Conservation (phyloP, 2,797 vertebrate species). For the Cossypha niveicapilla region DNA sequence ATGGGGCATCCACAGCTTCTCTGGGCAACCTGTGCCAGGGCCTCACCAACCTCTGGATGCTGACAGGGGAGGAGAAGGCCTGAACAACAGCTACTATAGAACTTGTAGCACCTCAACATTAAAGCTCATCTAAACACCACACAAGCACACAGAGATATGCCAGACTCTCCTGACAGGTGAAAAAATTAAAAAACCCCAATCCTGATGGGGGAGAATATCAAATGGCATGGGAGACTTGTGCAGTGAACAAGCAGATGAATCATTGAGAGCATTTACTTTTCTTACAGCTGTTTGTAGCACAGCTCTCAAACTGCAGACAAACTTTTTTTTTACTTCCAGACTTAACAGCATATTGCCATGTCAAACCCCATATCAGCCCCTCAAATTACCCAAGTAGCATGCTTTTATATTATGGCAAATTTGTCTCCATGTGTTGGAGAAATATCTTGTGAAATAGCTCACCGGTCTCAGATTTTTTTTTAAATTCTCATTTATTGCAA, state of each 20-base stretch:
- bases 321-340: neutral
- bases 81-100: neutral
- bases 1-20: neutral
- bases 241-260: neutral
- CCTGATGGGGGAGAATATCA: neutral
- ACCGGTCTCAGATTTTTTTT: neutral
- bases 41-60: neutral
- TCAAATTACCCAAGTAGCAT: neutral
- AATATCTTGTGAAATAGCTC: neutral
- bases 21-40: neutral
- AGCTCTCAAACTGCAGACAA: neutral
- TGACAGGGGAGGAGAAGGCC: neutral
- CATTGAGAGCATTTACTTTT: rapidly evolving
- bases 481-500: neutral
- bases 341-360: neutral
- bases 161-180: neutral
- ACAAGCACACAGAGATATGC: neutral
- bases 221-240: neutral
- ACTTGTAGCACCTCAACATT: rapidly evolving
- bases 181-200: neutral
- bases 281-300: neutral
- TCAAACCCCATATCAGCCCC: neutral
- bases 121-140: neutral
- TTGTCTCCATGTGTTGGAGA: neutral
- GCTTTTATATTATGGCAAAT: neutral